Base-by-base conservation (phyloP, 2,888 invertebrate species). In the Ochropleura plecta region DNA sequence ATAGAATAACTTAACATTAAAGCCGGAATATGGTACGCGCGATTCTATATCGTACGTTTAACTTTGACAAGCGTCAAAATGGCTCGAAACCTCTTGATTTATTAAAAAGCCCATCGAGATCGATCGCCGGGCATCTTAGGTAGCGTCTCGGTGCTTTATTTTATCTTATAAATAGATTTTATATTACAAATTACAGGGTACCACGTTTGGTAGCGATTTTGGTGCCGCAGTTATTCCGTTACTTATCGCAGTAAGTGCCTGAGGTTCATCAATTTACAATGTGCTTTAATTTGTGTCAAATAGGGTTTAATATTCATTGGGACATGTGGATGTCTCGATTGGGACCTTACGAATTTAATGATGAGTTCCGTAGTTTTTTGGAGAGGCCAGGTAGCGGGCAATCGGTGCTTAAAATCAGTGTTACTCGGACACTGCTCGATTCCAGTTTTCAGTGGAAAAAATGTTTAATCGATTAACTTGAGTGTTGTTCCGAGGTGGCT, bases 111-210 rank as follows among this genome's bases (percentile, higher is more conserved):
- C 87, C 92, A 90, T 92, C 77, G 92, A 93, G 95, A 95, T 95
- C 96, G 95, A 95, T 96, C 95, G 92, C 85, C 91, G 88, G 90
- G 94, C 93, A 94, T 95, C 95, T 96, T 95, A 95, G 96, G 96
- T 95, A 96, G 96, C 96, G 90, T 93, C 93, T 92, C 92, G 92
- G 92, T 94, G 94, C 94, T 93, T 95, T 94, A 95, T 96, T 95
- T 96, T 95, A 94, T 95, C 95, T 96, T 95, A 95, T 96, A 96
- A 96, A 96, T 96, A 96, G 95, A 96, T 96, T 96, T 96, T 96
- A 96, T 96, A 95, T 94, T 93, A 95, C 93, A 96, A 96, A 96
- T 96, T 96, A 96, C 94, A 95, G 96, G 96, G 95, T 96, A 95
- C 95, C 93, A 91, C 93, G 94, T 95, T 95, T 95, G 95, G 96